Evolutionary conservation across 2,888 invertebrate species (phyloP).

Genomic region (Macaria liturata): DNA sequence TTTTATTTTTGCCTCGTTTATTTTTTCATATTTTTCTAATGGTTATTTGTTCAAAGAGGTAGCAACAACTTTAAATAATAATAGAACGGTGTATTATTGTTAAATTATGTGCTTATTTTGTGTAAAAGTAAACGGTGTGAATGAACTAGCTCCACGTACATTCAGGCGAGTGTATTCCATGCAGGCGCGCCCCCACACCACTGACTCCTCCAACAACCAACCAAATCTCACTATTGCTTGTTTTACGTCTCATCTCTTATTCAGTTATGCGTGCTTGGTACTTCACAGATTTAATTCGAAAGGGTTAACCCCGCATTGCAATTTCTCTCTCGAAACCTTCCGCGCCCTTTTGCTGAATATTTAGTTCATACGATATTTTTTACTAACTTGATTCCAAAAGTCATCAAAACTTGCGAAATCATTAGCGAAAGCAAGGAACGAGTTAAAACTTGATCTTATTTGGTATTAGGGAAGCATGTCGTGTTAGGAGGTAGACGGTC

Average conservation of each 20-base stretch:
- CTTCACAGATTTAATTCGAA: slow-evolving; percentile 45
- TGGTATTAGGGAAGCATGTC: slow-evolving; percentile 29
- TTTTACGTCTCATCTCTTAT: slow-evolving; percentile 47
- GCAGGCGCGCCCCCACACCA: too few species aligned
- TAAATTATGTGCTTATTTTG: too few species aligned
- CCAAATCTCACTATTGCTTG: slow-evolving; percentile 30
- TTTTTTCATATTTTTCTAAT: too few species aligned
- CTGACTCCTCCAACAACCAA: slow-evolving; percentile 21
- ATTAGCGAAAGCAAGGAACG: slow-evolving; percentile 30
- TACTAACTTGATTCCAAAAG: slow-evolving; percentile 5
- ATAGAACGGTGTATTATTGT: too few species aligned
- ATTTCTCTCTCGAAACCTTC: slow-evolving; percentile 29
- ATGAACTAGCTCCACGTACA: too few species aligned
- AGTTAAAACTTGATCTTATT: slow-evolving; percentile 38
- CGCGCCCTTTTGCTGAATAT: neutral
- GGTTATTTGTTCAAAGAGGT: too few species aligned
- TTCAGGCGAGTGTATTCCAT: too few species aligned
- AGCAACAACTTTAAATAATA: too few species aligned
- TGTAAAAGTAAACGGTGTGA: too few species aligned
- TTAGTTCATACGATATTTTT: slow-evolving; percentile 1
- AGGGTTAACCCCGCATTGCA: slow-evolving; percentile 40
- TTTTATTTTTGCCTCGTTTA: too few species aligned
- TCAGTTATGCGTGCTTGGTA: slow-evolving; percentile 50
- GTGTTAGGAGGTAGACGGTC: slow-evolving; percentile 18
- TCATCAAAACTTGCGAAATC: slow-evolving; percentile 14